These are phyloP conservation scores for Brachionus asplanchnoidis DNA, from an alignment of 1,140 invertebrate species.

Conservation along the genomic window DNA sequence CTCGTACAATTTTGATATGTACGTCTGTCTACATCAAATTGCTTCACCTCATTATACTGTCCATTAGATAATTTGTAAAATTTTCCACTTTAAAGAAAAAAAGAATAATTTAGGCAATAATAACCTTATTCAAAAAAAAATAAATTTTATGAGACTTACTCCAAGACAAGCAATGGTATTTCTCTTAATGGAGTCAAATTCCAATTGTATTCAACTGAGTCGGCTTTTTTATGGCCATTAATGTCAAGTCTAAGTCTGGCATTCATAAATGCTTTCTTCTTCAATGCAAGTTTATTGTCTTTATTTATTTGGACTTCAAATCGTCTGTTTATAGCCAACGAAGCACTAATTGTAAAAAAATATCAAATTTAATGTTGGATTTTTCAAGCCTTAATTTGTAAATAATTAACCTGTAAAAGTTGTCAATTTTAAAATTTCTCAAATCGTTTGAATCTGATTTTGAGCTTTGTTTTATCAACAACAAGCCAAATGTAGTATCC, in stretches of 20 bases:
- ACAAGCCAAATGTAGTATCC: neutral
- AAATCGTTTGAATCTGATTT: neutral
- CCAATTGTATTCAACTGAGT: constrained; percentile 5
- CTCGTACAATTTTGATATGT: neutral
- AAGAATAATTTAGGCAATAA: no score
- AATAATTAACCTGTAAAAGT: neutral
- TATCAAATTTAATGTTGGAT: neutral
- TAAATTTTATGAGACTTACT: neutral
- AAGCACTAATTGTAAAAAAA: neutral
- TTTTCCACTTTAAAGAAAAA: constrained; percentile 22
- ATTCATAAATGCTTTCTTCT: constrained; percentile 34
- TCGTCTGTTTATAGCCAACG: constrained; percentile 22
- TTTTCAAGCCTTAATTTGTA: no score
- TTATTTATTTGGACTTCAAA: constrained; percentile 35
- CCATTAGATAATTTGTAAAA: constrained; percentile 30
- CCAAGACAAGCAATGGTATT: constrained; percentile 17
- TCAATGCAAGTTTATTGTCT: constrained; percentile 1
- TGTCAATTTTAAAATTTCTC: constrained; percentile 9
- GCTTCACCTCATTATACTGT: constrained; percentile 12
- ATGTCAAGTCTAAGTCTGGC: constrained; percentile 13
- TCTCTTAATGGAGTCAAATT: constrained; percentile 14
- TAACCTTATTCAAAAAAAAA: neutral
- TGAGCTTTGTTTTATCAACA: constrained; percentile 29
- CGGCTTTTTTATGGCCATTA: neutral
- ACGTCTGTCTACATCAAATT: neutral